Evolutionary conservation across 1,140 invertebrate genomes (phyloP).

Genomic region (Platyscapa corneri): DNA sequence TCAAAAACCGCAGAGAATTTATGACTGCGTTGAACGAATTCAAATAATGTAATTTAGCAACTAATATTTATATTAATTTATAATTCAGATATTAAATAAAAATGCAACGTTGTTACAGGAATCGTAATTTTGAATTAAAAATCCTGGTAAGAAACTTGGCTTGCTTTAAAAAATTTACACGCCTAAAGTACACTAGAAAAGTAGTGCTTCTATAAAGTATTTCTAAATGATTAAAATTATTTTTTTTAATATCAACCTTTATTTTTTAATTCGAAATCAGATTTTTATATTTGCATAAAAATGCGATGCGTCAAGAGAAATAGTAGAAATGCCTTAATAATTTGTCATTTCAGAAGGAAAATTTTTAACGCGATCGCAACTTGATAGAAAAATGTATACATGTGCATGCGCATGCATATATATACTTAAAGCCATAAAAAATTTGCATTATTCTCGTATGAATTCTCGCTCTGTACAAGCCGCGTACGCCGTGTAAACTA

Average conservation of each 20-base stretch:
- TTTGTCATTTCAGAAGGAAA: not conserved
- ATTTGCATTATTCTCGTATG: too few species aligned
- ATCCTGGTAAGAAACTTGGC: not conserved
- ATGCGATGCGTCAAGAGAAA: not conserved
- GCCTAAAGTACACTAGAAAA: too few species aligned
- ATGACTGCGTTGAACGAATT: not conserved
- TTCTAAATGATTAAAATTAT: too few species aligned
- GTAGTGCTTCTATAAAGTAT: too few species aligned
- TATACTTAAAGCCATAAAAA: too few species aligned
- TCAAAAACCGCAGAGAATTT: slow-evolving; percentile 9
- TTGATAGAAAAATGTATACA: too few species aligned
- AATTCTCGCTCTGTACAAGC: too few species aligned
- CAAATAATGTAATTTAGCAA: not conserved
- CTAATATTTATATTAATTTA: not conserved
- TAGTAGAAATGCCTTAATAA: not conserved
- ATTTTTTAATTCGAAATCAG: not conserved
- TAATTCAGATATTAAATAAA: not conserved
- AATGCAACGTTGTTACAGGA: not conserved
- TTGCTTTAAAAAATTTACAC: not conserved
- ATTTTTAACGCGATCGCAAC: not conserved
- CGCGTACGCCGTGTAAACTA: too few species aligned
- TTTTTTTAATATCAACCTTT: not conserved
- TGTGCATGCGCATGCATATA: too few species aligned
- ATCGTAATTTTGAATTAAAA: not conserved
- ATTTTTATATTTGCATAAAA: not conserved